phyloP scores from a whole-genome alignment of 35 echinoderm and acorn worm genomes.

The Nesometra sesokonis region DNA sequence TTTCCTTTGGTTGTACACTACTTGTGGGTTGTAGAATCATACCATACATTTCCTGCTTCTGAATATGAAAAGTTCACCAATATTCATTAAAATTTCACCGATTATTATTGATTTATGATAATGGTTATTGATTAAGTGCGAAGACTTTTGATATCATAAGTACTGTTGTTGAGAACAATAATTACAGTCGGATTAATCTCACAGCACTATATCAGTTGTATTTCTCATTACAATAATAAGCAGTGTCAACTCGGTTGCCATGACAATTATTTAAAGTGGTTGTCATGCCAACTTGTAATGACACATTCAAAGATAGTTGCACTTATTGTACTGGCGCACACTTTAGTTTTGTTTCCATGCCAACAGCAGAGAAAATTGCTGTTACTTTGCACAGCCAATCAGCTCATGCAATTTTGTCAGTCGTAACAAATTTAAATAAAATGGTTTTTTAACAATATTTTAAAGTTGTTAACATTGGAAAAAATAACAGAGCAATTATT shows the following conservation, averaged over 20 bases:
- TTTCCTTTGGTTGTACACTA: too few relatives aligned
- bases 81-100: too few relatives aligned
- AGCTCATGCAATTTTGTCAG: background rate
- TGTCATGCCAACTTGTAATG: background rate
- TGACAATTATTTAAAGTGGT: background rate
- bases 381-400: background rate
- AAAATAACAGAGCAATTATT: too few relatives aligned
- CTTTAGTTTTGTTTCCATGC: background rate
- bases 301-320: background rate
- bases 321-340: background rate
- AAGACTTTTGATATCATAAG: too few relatives aligned
- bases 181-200: background rate
- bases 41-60: too few relatives aligned
- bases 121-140: too few relatives aligned
- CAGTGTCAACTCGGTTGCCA: background rate
- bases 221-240: background rate
- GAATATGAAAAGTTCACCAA: too few relatives aligned
- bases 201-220: background rate
- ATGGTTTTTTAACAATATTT: too few relatives aligned
- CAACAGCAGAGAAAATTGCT: background rate
- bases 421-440: background rate
- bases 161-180: background rate
- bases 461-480: too few relatives aligned
- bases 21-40: too few relatives aligned
- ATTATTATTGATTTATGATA: too few relatives aligned